phyloP scores from a whole-genome alignment of 2,888 invertebrate genomes.

The Drosophila seclusa region DNA sequence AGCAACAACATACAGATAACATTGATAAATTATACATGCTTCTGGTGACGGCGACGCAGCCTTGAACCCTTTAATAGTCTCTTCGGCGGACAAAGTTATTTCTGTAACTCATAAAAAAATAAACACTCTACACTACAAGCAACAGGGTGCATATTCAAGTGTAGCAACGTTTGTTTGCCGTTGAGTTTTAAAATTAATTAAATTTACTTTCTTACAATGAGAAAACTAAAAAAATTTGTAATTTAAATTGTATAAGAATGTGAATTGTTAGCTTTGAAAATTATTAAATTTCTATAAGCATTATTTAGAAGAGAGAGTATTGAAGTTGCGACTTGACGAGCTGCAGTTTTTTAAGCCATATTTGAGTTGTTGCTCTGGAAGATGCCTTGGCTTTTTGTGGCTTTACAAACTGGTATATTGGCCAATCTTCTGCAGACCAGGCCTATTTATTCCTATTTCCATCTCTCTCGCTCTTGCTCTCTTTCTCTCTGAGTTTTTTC shows the following conservation, averaged over 20 bases:
- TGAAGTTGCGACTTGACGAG: conserved; percentile 3
- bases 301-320: conserved; percentile 17
- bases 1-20: conserved; percentile 14
- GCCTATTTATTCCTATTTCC: not conserved
- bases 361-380: conserved; percentile 35
- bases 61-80: conserved; percentile 70
- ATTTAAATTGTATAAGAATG: not conserved
- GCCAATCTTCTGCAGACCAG: conserved; percentile 2
- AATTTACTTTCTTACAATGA: not conserved
- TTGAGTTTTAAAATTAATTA: not conserved
- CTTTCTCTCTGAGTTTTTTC: not conserved
- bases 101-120: conserved; percentile 57
- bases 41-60: conserved; percentile 45
- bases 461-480: not conserved
- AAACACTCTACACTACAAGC: conserved; percentile 23
- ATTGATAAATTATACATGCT: conserved; percentile 53
- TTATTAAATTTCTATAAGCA: not conserved
- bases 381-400: conserved; percentile 40
- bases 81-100: conserved; percentile 60
- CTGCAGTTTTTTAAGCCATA: conserved; percentile 7
- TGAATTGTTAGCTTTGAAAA: not conserved
- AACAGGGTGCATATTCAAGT: not conserved
- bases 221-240: not conserved
- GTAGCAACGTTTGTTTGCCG: not conserved
- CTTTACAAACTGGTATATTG: conserved; percentile 46